Base-by-base conservation (phyloP, 2,888 invertebrate genomes). In the Platerodrilus igneus region DNA sequence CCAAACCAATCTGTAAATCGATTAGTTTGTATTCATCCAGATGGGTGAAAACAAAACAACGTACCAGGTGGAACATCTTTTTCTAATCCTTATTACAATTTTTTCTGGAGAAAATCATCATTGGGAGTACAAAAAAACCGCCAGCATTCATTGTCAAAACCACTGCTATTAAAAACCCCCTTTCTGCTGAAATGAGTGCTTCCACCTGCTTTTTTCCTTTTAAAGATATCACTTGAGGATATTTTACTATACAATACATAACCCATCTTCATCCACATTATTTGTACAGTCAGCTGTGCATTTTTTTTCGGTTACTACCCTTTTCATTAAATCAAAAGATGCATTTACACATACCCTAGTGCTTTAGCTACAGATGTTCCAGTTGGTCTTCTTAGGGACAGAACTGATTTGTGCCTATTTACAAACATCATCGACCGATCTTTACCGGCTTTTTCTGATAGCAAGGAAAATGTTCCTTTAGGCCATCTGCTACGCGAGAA, bases 251-350 rank as follows among this genome's bases (percentile, higher is more conserved):
- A 60, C 58, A 4, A 52, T 50, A 52, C n/a, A 36, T 11, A 63
- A 43, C 4, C 60, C 61, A 15, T 55, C 58, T 45, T 61, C 59
- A 31, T 62, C 57, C 1, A 57, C 52, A 37, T 58, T 62, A 33
- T 50, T 60, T 33, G 60, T 48, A 15, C 48, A 34, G 33, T 47
- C 42, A 22, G 53, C 37, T 19, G 19, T 7, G 7, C 5, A 19
- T n/a, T 5, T 19, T 7, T 19, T 19, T 7, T 19, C 19, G 5
- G 5, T 7, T 7, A 19, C 7, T 19, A 7, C 6, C 7, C 7
- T 19, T 7, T 19, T 7, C 19, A 19, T 7, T 19, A 19, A 7
- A 19, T 19, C 19, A 19, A 19, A 19, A 19, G n/a, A n/a, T n/a
- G n/a, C n/a, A n/a, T n/a, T n/a, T n/a, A n/a, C n/a, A n/a, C n/a